phyloP scores from a whole-genome alignment of 2,797 vertebrate species.

The Choloepus didactylus region DNA sequence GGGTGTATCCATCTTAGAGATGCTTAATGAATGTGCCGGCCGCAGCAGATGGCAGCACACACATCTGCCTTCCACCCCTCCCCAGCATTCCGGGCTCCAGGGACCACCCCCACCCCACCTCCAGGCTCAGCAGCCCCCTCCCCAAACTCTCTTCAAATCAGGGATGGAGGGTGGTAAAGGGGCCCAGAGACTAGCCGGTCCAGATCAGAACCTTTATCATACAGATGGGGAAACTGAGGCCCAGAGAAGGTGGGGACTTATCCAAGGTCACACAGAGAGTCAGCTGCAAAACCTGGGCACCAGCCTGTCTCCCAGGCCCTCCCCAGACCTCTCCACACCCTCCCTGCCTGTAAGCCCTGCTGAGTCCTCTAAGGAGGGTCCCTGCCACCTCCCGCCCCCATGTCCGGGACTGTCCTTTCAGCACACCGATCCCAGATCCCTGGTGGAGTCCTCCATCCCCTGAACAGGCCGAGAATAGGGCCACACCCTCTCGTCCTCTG shows the following conservation, averaged over 20 bases:
- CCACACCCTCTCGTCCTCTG: not conserved
- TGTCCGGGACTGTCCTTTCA: not conserved
- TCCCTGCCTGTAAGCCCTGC: not conserved
- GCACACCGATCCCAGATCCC: not conserved
- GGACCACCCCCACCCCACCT: conserved; percentile 45
- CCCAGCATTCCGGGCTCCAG: not conserved
- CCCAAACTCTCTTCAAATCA: conserved; percentile 52
- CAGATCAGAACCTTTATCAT: not conserved
- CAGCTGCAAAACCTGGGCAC: not conserved
- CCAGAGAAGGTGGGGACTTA: not conserved
- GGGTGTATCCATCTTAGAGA: conserved; percentile 86
- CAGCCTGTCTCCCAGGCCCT: not conserved
- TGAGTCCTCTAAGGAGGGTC: not conserved
- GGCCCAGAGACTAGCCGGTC: not conserved
- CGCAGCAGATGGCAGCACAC: conserved; percentile 67
- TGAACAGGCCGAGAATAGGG: not conserved
- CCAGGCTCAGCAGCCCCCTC: conserved; percentile 70
- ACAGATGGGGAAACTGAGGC: conserved; percentile 44
- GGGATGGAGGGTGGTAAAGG: not conserved
- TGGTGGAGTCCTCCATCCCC: not conserved
- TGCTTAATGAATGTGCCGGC: conserved; percentile 85
- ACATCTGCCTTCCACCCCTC: conserved; percentile 79
- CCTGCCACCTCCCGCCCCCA: not conserved
- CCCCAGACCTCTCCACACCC: not conserved
- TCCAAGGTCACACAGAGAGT: not conserved